Evolutionary conservation across 2,113 vertebrate genomes (phyloP).

Genomic region (Orthonyx spaldingii): DNA sequence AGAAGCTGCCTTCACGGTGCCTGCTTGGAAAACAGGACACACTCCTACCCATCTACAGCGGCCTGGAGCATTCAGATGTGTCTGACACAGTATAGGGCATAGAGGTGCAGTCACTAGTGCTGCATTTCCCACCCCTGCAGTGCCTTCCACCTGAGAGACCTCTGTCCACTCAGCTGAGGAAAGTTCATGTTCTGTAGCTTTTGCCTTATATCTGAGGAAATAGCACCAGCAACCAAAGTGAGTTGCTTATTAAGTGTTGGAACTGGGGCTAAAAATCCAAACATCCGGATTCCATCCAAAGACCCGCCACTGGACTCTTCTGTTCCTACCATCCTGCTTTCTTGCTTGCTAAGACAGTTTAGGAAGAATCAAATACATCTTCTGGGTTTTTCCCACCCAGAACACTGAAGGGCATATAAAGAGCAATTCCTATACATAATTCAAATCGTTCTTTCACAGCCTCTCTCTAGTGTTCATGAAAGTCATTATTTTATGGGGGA

Average conservation of each 20-base stretch:
- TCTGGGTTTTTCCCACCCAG: background rate
- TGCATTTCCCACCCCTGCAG: background rate
- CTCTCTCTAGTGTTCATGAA: background rate
- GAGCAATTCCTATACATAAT: background rate
- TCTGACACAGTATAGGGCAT: background rate
- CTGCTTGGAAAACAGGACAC: background rate
- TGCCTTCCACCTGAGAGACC: background rate
- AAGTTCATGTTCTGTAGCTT: background rate
- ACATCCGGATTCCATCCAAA: background rate
- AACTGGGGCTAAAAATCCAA: background rate
- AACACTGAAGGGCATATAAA: background rate
- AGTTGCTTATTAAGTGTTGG: background rate
- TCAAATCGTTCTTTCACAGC: background rate
- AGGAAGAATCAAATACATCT: background rate
- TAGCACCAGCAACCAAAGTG: background rate
- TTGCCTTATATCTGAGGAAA: background rate
- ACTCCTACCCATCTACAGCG: background rate
- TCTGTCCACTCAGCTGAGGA: background rate
- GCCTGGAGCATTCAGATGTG: background rate
- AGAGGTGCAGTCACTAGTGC: background rate
- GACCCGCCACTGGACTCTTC: background rate
- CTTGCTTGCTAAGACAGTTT: background rate
- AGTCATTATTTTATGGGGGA: background rate
- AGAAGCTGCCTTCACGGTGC: background rate
- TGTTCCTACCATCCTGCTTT: background rate